Evolutionary conservation across 2,113 vertebrate genomes (phyloP), one percentile per base, ranked within the genome.

Genomic region (Salvator merianae): DNA sequence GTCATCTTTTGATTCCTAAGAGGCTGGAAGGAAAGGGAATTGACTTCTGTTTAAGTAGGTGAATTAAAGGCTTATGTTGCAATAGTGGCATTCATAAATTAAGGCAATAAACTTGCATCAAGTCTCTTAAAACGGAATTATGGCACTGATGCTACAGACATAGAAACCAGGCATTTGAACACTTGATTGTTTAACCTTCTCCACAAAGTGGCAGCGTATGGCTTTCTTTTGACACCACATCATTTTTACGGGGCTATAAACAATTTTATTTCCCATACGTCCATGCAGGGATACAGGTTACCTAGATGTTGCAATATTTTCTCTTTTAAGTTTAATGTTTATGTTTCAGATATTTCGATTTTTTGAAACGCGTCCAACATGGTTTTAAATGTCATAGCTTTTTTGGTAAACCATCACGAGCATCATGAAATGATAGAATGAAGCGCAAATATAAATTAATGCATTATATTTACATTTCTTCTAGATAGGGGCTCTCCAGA

Each of bases 161-260:
- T 77, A 87, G 84, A 79, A 75, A 55, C 77, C 89, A 84, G 7
- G n/a, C 24, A 77, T 73, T 84, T 62, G 63, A 38, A 38, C 47
- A 3, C 43, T 50, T 24, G 47, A 8, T 76, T 32, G 22, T 69
- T 18, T n/a, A 7, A 1, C 14, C 12, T 76, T 75, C 34, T 79
- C 55, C n/a, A 62, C 62, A 66, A 86, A 72, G 30, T 34, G 68
- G 7, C 34, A 38, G 36, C 8, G 3, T 36, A 2, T 38, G 70
- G 32, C 38, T 71, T 71, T 71, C 22, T 24, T 71, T 71, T 36
- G 24, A 34, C 3, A 36, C 1, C 70, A 16, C 34, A 38, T 36
- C 36, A 38, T 20, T 38, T 38, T 36, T 36, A 36, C 68, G 6
- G n/a, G 36, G n/a, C 24, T 73, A 9, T 28, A 47, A 2, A 14